phyloP scores from a whole-genome alignment of 2,797 vertebrate species.

The Mormyrops attenuatus region DNA sequence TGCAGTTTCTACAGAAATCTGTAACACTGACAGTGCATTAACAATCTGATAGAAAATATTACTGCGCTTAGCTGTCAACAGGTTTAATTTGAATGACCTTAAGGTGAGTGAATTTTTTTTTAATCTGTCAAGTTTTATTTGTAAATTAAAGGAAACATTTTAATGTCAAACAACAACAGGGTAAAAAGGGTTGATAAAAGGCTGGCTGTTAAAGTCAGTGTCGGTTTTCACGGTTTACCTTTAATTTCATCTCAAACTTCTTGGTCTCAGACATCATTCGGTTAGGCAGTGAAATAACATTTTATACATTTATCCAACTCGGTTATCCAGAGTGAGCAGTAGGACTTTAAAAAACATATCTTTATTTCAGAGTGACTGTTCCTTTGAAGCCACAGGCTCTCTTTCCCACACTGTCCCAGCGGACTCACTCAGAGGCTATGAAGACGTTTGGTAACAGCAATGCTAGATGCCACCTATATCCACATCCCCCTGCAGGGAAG shows the following conservation, averaged over 20 bases:
- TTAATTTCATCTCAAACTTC: neutral
- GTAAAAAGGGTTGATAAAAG: neutral
- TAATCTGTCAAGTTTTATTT: neutral
- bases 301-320: neutral
- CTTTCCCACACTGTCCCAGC: neutral
- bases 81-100: neutral
- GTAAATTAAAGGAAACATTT: neutral
- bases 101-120: neutral
- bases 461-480: neutral
- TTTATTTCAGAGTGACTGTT: constrained; percentile 1
- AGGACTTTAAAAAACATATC: neutral
- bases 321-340: neutral
- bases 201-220: neutral
- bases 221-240: neutral
- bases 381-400: neutral
- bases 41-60: neutral
- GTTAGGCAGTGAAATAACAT: neutral
- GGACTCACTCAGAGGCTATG: neutral
- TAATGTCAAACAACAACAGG: neutral
- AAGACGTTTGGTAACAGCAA: neutral
- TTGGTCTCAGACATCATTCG: neutral
- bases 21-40: neutral
- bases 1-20: neutral
- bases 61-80: neutral
- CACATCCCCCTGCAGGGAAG: neutral